A percentile compares a stretch with the other conserved stretches of the same genome.
These are phyloP conservation scores for Centropus bengalensis DNA, from an alignment of 2,113 vertebrate genomes.

Conservation along the genomic window DNA sequence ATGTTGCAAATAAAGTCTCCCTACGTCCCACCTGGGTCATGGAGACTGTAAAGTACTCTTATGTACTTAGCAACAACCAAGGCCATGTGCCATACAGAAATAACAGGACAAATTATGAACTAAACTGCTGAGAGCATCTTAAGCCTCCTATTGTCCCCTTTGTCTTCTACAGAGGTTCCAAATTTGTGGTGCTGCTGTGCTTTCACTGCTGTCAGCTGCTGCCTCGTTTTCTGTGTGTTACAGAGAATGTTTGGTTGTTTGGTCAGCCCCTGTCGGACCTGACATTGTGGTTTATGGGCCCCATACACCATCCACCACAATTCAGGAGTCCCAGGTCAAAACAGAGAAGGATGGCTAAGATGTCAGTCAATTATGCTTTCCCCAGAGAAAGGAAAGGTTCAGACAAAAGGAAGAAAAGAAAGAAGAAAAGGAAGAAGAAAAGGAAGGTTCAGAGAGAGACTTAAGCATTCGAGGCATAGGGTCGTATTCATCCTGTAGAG, in stretches of 20 bases:
- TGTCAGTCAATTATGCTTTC: neutral
- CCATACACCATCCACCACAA: neutral
- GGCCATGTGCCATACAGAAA: neutral
- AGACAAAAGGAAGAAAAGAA: too few species aligned
- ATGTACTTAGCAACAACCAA: neutral
- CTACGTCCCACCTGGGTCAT: accelerated
- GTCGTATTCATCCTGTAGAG: neutral
- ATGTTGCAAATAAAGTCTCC: neutral
- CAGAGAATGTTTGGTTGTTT: neutral
- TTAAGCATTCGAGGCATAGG: neutral
- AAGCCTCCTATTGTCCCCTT: neutral
- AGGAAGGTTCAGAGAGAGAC: too few species aligned
- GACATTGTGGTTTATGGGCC: neutral
- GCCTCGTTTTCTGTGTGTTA: neutral
- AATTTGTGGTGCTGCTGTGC: neutral
- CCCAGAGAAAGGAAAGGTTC: neutral
- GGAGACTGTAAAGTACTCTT: neutral
- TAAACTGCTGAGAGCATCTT: neutral
- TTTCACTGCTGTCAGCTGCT: neutral
- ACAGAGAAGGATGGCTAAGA: neutral
- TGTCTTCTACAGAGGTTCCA: neutral
- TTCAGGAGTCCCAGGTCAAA: neutral
- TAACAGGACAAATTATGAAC: neutral
- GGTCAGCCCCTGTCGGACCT: neutral
- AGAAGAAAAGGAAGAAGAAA: too few species aligned